phyloP scores from a whole-genome alignment of 1,140 invertebrate genomes.

The Hylyphantes graminicola region DNA sequence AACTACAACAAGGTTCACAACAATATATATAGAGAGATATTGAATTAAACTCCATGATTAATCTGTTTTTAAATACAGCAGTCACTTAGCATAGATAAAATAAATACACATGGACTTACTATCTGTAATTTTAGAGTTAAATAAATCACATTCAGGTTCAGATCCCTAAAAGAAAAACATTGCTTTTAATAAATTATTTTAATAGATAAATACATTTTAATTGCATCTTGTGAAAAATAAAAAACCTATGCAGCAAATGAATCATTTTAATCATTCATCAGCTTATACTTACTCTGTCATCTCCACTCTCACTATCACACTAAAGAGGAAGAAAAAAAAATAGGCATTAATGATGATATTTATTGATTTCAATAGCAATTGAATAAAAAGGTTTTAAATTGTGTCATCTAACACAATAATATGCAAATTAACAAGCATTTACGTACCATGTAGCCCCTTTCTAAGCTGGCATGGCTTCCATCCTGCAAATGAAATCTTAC shows the following conservation, averaged over 20 bases:
- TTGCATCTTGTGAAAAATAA: no score
- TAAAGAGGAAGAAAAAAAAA: conserved; percentile 23
- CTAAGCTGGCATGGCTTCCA: conserved; percentile 55
- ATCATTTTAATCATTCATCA: neutral
- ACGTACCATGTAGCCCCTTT: conserved; percentile 45
- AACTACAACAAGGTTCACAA: no score
- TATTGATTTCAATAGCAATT: neutral
- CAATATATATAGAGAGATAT: no score
- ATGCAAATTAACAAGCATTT: neutral
- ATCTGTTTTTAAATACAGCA: neutral
- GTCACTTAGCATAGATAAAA: no score
- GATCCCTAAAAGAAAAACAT: conserved; percentile 44
- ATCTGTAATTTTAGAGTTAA: conserved; percentile 42
- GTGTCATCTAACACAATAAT: no score
- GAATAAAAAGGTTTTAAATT: neutral
- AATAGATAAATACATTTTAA: no score
- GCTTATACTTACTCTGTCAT: conserved; percentile 45
- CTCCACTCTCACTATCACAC: conserved; percentile 59
- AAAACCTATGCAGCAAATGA: no score
- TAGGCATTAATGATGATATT: neutral
- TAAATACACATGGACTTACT: conserved; percentile 13
- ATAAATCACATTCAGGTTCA: conserved; percentile 58
- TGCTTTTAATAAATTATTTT: neutral
- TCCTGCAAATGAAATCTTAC: conserved; percentile 26
- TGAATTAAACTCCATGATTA: neutral